These are phyloP conservation scores for Cephus pulcher DNA, from an alignment of 2,888 invertebrate species.

Conservation along the genomic window DNA sequence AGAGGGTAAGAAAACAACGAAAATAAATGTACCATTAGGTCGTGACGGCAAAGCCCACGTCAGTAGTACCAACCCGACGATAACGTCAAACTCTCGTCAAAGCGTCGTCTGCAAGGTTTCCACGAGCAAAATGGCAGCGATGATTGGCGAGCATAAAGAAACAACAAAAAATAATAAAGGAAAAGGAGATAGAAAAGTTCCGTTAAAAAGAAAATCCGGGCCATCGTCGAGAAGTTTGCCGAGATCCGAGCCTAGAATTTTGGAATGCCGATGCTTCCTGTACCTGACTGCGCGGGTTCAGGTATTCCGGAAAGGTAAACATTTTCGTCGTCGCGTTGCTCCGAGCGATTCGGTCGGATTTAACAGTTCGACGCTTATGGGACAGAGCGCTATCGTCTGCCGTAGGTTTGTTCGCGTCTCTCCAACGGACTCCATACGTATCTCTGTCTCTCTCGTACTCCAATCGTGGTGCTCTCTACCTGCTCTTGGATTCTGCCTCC, in stretches of 20 bases:
- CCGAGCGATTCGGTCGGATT: background rate
- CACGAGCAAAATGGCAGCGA: background rate
- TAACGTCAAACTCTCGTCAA: background rate
- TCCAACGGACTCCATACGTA: background rate
- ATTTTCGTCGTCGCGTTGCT: background rate
- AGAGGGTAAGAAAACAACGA: background rate
- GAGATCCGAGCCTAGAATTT: background rate
- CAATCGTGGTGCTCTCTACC: conserved; percentile 17
- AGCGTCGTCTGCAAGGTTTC: background rate
- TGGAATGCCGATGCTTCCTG: background rate
- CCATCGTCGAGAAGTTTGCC: background rate
- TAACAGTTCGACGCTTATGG: conserved; percentile 12
- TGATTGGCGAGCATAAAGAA: background rate
- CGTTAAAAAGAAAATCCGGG: background rate
- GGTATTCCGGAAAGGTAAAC: background rate
- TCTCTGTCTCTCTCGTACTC: background rate
- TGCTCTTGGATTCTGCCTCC: conserved; percentile 23
- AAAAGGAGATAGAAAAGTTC: background rate
- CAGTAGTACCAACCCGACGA: background rate
- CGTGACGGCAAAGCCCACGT: background rate
- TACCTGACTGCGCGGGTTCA: background rate
- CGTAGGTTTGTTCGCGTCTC: background rate
- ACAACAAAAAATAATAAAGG: background rate
- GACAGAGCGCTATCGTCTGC: background rate
- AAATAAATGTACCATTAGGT: background rate